Percentiles rank a stretch among this genome's conserved stretches.
These are phyloP conservation scores for Caenorhabditis sulstoni DNA, from an alignment of 2,888 invertebrate genomes.

Conservation along the genomic window DNA sequence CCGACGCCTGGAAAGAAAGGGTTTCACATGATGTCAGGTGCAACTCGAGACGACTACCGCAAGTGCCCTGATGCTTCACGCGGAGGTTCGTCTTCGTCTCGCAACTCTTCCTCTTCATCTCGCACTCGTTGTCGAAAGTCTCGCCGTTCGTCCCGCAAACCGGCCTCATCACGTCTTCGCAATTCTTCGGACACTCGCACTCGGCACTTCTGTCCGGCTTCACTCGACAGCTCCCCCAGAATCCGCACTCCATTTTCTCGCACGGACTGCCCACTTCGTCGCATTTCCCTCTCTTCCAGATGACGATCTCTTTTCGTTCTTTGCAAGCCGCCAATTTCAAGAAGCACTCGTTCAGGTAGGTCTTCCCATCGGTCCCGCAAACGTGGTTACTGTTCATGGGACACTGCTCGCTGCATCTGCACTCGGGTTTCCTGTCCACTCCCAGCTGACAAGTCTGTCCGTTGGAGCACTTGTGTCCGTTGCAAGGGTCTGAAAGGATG, in stretches of 20 bases:
- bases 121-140: constrained; percentile 91
- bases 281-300: constrained; percentile 89
- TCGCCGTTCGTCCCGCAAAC: constrained; percentile 85
- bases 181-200: constrained; percentile 67
- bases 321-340: constrained; percentile 88
- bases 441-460: constrained; percentile 90
- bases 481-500: constrained; percentile 86
- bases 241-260: constrained; percentile 85
- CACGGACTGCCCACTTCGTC: constrained; percentile 83
- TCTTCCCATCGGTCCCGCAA: constrained; percentile 83
- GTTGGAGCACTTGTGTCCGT: constrained; percentile 87
- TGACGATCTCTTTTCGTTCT: constrained; percentile 85
- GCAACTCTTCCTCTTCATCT: constrained; percentile 84
- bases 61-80: constrained; percentile 82
- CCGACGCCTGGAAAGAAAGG: constrained; percentile 62
- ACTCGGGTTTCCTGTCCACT: constrained; percentile 88
- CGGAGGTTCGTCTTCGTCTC: constrained; percentile 81
- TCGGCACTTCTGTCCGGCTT: constrained; percentile 51
- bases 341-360: constrained; percentile 88
- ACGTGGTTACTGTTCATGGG: constrained; percentile 87
- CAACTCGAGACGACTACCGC: constrained; percentile 81
- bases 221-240: constrained; percentile 87
- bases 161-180: constrained; percentile 73
- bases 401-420: constrained; percentile 88
- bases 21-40: constrained; percentile 23